Percentiles rank a stretch among this genome's conserved stretches.
Conservation (phyloP, 2,888 invertebrate genomes). For the Tetragnatha montana region DNA sequence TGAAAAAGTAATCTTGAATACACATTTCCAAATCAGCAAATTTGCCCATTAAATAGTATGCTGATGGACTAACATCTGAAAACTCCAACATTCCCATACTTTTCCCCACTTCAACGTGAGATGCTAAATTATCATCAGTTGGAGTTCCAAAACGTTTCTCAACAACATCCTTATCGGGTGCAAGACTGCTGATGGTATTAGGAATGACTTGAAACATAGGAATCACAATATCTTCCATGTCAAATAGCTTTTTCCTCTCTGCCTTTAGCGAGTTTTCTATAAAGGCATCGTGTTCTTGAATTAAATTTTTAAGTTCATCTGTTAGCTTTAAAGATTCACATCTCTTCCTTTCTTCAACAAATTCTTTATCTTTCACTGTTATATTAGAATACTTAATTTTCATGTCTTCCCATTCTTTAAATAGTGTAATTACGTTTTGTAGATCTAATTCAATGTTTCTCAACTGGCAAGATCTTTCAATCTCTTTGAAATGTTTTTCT, state of each 20-base stretch:
- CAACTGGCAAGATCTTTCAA: constrained; percentile 16
- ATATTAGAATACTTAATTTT: not conserved
- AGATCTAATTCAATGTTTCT: constrained; percentile 35
- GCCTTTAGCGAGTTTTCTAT: constrained; percentile 5
- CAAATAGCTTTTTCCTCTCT: constrained; percentile 28
- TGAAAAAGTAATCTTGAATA: constrained; percentile 27
- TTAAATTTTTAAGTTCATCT: not conserved
- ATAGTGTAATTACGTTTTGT: not conserved
- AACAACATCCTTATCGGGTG: constrained; percentile 23
- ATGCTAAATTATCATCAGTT: not conserved
- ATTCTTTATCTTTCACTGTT: constrained; percentile 16
- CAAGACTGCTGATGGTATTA: constrained; percentile 9
- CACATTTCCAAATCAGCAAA: constrained; percentile 45
- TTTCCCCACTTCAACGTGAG: constrained; percentile 35
- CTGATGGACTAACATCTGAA: constrained; percentile 1
- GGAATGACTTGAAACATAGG: constrained; percentile 53
- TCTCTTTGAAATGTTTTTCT: not conserved
- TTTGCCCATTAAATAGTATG: constrained; percentile 48
- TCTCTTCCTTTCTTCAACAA: not conserved
- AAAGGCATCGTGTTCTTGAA: not conserved
- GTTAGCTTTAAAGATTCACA: not conserved
- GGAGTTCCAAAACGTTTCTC: not conserved
- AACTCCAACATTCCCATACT: constrained; percentile 12
- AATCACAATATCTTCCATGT: constrained; percentile 51
- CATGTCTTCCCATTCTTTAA: constrained; percentile 5